phyloP scores from a whole-genome alignment of 2,888 invertebrate species.

The Amphipoea lucens region DNA sequence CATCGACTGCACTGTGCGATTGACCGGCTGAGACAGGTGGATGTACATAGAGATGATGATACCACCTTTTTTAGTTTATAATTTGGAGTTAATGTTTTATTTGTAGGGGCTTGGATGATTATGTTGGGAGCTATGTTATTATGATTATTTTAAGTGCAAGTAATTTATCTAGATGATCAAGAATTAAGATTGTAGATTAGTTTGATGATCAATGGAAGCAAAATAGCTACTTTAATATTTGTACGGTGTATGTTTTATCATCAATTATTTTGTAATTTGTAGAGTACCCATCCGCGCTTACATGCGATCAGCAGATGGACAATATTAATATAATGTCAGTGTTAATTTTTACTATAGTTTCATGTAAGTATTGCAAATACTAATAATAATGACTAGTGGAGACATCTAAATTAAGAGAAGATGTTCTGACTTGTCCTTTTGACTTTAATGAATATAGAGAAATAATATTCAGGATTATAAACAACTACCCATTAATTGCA shows the following conservation, averaged over 20 bases:
- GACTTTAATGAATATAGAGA: background rate
- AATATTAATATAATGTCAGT: conserved; percentile 2
- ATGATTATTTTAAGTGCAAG: conserved; percentile 31
- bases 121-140: conserved; percentile 1
- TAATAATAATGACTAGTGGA: background rate
- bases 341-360: conserved; percentile 4
- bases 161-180: conserved; percentile 18
- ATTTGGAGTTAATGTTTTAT: conserved; percentile 23
- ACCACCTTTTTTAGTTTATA: conserved; percentile 33
- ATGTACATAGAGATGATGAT: conserved; percentile 64
- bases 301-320: background rate
- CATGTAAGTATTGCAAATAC: background rate
- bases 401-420: background rate
- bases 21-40: conserved; percentile 69
- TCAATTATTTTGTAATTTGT: conserved; percentile 29
- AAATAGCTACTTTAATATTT: background rate
- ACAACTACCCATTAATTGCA: background rate
- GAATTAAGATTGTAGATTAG: conserved; percentile 17
- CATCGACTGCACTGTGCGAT: conserved; percentile 69
- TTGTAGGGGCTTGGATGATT: conserved; percentile 24
- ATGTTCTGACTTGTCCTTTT: background rate
- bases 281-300: background rate
- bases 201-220: background rate
- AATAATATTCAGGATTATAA: background rate
- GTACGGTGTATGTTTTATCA: conserved; percentile 15